Evolutionary conservation across 2,113 vertebrate genomes (phyloP), one percentile per base, ranked within the genome.

Genomic region (Chiloscyllium plagiosum): DNA sequence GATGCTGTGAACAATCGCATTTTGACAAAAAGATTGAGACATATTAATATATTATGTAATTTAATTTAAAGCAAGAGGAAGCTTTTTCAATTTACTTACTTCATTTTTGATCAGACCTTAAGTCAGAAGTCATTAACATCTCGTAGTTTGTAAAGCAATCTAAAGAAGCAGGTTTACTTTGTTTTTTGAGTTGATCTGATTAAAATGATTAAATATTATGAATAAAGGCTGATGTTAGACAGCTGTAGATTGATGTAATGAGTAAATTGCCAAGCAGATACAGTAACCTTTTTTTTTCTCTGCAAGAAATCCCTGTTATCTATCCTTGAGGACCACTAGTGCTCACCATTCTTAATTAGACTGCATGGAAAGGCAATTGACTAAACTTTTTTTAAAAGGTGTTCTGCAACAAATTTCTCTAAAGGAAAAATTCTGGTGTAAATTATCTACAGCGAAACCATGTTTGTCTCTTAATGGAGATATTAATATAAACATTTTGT

Each of bases 401-500:
- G 42, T 70, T 90, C 70, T 94, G 69, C 7, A 47, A 72, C 42
- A 95, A 95, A 72, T 90, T 52, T 72, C 47, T 52, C 20, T 72
- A 47, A 95, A 68, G 61, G n/a, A 93, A 93, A 68, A 83, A 47
- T 20, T 20, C 92, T 26, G 20, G 37, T 94, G 68, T 94, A 72
- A 70, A 94, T 92, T n/a, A 90, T 90, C 56, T 92, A 52, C 69
- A 72, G 94, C 94, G 4, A 76, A 95, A 95, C 68, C 69, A 72
- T 47, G 69, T 52, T 95, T 47, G 50, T 24, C 47, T 50, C 94
- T 69, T 72, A 72, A 95, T 95, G 26, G 94, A 95, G 94, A 22
- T 52, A 72, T 72, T 47, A 72, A 52, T 72, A 72, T 29, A 72
- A 72, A 42, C 68, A 76, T 95, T 95, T 95, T 95, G 94, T 93